A percentile compares a stretch with the other conserved stretches of the same genome.
phyloP scores from a whole-genome alignment of 2,888 invertebrate genomes.

The Allacma fusca region DNA sequence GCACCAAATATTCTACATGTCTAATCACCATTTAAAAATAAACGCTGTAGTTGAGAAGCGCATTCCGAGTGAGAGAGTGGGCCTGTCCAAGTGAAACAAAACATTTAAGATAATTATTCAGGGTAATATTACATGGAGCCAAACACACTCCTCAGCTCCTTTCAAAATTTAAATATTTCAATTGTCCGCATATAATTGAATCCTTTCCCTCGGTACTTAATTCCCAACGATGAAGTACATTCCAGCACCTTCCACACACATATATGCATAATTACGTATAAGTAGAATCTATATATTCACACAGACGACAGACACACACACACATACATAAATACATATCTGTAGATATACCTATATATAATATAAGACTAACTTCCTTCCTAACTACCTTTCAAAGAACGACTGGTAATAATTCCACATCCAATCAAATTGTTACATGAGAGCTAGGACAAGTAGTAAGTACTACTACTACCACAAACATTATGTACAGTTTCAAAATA shows the following conservation, averaged over 20 bases:
- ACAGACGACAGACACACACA: no score
- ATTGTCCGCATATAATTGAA: background rate
- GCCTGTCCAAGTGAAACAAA: background rate
- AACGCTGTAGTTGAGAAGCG: background rate
- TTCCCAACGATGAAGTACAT: background rate
- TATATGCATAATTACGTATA: no score
- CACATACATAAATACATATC: no score
- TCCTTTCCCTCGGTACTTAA: background rate
- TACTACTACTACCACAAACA: no score
- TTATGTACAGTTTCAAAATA: slow-evolving; percentile 15
- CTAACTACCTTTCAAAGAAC: background rate
- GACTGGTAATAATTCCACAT: background rate
- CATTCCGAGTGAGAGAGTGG: background rate
- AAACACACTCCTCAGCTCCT: background rate
- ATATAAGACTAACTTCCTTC: no score
- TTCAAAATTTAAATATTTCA: slow-evolving; percentile 18
- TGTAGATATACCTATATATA: no score
- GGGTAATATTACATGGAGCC: slow-evolving; percentile 3
- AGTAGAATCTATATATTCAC: no score
- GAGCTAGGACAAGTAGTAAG: no score
- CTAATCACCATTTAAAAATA: background rate
- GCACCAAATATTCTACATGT: slow-evolving; percentile 10
- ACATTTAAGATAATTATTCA: slow-evolving; percentile 13
- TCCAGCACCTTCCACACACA: no score
- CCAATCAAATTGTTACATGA: no score